Evolutionary conservation across 2,797 vertebrate species (phyloP), one percentile per base, ranked within the genome.

Genomic region (Eurystomus glaucurus): DNA sequence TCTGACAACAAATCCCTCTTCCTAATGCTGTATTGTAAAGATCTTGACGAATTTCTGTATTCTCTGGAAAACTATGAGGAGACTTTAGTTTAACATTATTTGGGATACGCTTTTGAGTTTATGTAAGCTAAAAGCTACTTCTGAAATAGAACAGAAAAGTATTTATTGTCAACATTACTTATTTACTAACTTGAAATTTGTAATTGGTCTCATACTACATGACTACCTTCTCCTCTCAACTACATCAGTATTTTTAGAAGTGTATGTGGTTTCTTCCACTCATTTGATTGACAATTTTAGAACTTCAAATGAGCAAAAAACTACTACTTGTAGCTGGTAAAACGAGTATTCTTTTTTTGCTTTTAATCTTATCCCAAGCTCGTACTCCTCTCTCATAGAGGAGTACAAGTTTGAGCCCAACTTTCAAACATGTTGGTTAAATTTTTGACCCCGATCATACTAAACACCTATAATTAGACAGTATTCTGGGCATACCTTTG

Each of bases 1-100:
- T 90, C 85, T 85, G 89, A 95, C 94, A 97, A 94, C 62, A 96
- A 96, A 90, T 51, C 69, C 75, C 33, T 75, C 31, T 35, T 86
- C 31, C n/a, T 60, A 71, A 71, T 9, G 15, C 41, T 71, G 1
- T 46, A 68, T 66, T 88, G 90, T 83, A 90, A 85, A 75, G 65
- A 89, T 84, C 66, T 84, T 93, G 95, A 91, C 75, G 89, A 78
- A 29, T 74, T 94, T 39, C 12, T 66, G 4, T 50, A 76, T 72
- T 79, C 48, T 90, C 52, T 85, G 13, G 26, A 85, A 95, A 86
- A 75, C 46, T 55, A 45, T 17, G n/a, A 90, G 65, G n/a, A 80
- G 26, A 79, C 16, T 84, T 78, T 26, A 89, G 37, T 8, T 87
- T 74, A 88, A n/a, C 9, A 52, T 33, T 48, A 88, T 57, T 61